Base-by-base conservation (phyloP, 2,113 vertebrate species). In the Epinephelus moara region DNA sequence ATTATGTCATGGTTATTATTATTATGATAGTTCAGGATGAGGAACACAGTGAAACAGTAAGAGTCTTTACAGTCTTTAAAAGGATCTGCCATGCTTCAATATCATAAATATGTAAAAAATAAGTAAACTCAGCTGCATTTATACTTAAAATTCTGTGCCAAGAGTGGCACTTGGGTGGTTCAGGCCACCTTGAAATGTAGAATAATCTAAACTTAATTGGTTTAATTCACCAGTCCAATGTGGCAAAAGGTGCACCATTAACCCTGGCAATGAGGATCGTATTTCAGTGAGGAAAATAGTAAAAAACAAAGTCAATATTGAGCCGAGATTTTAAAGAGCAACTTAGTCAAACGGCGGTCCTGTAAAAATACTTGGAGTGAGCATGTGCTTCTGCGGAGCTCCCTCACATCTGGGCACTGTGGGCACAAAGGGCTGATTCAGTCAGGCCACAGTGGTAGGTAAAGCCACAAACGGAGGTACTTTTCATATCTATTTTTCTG, bases 371-470 rank as follows among this genome's bases (percentile, higher is more conserved):
- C 84, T 92, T 86, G 60, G 85, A 78, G 70, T 57, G 82, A 85
- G 91, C 78, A 67, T 23, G 71, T 81, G 75, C 72, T 86, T 81
- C 81, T 86, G 82, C 75, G 49, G 77, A 87, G 88, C 72, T 64
- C 60, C 64, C 52, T 84, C 84, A 89, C 91, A 93, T 93, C 89
- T 94, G 94, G 93, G 88, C 88, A 84, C 70, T 37, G 84, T 15
- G 85, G 90, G 88, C 91, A 96, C 92, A 96, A 96, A 95, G 91
- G 80, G 82, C 93, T 88, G 91, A 96, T 96, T 96, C 94, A 96
- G 91, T 61, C 59, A 57, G 81, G 84, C 81, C 84, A 53, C 75
- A 92, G 87, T 88, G 91, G 92, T 91, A 87, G 93, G 80, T 93
- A 67, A 0, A 85, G 91, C 86, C 92, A 88, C 92, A 90, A 86